Percentiles rank a stretch among this genome's conserved stretches.
These are phyloP conservation scores for Andricus grossulariae DNA, from an alignment of 1,140 invertebrate genomes.

Conservation along the genomic window DNA sequence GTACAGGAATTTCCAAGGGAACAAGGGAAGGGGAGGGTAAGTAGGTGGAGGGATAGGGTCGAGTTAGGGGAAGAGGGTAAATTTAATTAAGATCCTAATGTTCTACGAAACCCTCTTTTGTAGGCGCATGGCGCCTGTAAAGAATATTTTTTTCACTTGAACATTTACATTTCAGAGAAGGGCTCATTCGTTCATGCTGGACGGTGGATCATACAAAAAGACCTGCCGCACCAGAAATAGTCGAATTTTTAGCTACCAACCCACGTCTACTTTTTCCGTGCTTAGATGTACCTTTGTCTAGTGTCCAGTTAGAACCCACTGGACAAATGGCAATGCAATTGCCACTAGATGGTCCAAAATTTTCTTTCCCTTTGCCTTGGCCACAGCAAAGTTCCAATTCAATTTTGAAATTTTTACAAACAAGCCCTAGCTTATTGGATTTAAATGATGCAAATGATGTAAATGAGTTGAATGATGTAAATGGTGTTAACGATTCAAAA, in stretches of 20 bases:
- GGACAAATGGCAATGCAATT: conserved; percentile 78
- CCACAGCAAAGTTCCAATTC: conserved; percentile 33
- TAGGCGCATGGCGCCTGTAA: too few species aligned
- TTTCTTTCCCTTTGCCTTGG: conserved; percentile 62
- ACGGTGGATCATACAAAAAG: conserved; percentile 81
- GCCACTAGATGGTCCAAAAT: conserved; percentile 67
- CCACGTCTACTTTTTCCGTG: conserved; percentile 87
- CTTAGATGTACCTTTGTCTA: conserved; percentile 85
- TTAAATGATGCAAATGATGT: not conserved
- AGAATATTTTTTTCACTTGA: not conserved
- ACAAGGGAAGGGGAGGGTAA: too few species aligned
- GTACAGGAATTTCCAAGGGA: too few species aligned
- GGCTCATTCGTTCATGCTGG: conserved; percentile 87
- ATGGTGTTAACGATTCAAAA: not conserved
- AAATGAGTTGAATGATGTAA: too few species aligned
- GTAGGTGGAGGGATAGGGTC: too few species aligned
- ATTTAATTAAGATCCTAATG: too few species aligned
- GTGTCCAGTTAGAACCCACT: conserved; percentile 81
- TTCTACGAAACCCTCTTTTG: too few species aligned
- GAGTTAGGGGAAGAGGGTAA: too few species aligned
- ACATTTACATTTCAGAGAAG: conserved; percentile 77
- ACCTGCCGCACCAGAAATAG: conserved; percentile 85
- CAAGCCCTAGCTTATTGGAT: conserved; percentile 9
- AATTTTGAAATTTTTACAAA: not conserved
- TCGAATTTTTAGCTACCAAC: conserved; percentile 86